Evolutionary conservation across 2,797 vertebrate genomes (phyloP).

Genomic region (Oophaga sylvatica): DNA sequence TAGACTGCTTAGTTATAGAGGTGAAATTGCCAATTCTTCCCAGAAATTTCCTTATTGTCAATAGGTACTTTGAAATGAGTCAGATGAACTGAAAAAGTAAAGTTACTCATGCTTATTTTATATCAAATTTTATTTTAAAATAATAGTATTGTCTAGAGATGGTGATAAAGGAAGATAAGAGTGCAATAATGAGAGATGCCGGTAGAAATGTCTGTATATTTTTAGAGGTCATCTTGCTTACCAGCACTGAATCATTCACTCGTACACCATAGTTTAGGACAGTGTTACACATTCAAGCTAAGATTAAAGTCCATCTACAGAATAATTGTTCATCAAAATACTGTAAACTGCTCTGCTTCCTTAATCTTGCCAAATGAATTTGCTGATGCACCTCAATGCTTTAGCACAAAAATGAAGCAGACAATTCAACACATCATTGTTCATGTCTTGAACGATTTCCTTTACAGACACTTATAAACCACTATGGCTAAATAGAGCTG

Average conservation of each 20-base stretch:
- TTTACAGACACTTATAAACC: background rate
- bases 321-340: background rate
- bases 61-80: background rate
- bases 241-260: background rate
- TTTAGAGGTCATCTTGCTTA: constrained; percentile 29
- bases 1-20: background rate
- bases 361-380: background rate
- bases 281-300: background rate
- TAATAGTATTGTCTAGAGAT: constrained; percentile 1
- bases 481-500: too few relatives aligned
- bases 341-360: background rate
- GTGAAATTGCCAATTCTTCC: background rate
- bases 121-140: background rate
- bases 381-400: background rate
- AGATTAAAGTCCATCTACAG: constrained; percentile 23
- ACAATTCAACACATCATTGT: background rate
- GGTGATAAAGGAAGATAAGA: background rate
- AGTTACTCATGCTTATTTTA: constrained; percentile 12
- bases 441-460: background rate
- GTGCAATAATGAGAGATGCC: background rate
- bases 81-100: constrained; percentile 7
- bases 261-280: background rate
- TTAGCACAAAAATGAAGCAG: background rate
- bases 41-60: background rate
- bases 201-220: background rate